Conservation (phyloP, 2,888 invertebrate species). For the Isotomurus palustris region DNA sequence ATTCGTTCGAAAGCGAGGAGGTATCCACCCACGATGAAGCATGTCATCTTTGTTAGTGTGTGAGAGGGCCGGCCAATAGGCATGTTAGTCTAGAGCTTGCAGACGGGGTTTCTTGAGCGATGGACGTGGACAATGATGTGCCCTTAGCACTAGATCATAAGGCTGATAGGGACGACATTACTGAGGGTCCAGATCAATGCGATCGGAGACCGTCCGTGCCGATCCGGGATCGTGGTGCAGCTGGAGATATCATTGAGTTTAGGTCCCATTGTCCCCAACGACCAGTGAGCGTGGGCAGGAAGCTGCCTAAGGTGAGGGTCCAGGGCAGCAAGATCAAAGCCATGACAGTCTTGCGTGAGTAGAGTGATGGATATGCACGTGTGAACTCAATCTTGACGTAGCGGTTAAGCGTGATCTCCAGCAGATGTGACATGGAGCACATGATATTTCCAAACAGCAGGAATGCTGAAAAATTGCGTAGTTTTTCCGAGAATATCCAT, state of each 20-base stretch:
- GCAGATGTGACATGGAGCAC: slow-evolving; percentile 1
- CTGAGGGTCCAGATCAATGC: slow-evolving; percentile 7
- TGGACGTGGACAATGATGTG: neutral
- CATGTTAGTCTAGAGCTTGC: neutral
- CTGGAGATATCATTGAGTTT: slow-evolving; percentile 4
- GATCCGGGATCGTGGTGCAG: slow-evolving; percentile 17
- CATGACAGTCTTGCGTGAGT: neutral
- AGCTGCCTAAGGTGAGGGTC: neutral
- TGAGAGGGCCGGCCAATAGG: no score
- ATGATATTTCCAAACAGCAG: slow-evolving; percentile 7
- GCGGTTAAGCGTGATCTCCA: slow-evolving; percentile 6
- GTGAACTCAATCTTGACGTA: neutral
- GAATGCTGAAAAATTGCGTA: neutral
- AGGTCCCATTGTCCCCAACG: slow-evolving; percentile 7
- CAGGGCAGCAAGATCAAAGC: neutral
- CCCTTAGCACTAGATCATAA: neutral
- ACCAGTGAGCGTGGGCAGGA: neutral
- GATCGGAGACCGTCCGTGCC: neutral
- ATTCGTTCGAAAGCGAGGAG: slow-evolving; percentile 10
- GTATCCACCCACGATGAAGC: neutral
- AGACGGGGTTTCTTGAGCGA: neutral
- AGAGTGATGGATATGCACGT: neutral
- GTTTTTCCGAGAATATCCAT: neutral
- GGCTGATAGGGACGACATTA: neutral
- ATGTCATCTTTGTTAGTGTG: no score